These are phyloP conservation scores for Guaruba guarouba DNA, from an alignment of 2,113 vertebrate genomes.

Conservation along the genomic window DNA sequence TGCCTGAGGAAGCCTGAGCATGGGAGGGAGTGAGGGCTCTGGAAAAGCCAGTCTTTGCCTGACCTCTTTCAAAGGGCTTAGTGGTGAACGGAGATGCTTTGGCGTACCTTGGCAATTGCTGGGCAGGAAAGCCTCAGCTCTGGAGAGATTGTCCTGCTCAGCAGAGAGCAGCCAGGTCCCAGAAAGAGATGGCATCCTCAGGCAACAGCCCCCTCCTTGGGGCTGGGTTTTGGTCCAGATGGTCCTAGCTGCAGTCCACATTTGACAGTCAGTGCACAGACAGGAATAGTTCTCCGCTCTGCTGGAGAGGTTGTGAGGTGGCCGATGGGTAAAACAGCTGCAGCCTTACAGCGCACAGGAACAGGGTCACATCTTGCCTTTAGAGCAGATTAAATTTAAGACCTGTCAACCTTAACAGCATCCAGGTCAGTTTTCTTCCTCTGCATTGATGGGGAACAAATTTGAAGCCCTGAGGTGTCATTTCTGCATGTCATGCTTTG, in stretches of 20 bases:
- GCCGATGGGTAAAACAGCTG: conserved; percentile 31
- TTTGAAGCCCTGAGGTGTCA: conserved; percentile 38
- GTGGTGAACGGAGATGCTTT: accelerated
- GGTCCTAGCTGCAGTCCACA: not conserved
- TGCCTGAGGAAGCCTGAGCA: not conserved
- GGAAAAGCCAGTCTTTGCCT: not conserved
- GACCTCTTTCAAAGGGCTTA: not conserved
- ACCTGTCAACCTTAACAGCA: not conserved
- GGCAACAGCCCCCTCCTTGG: not conserved
- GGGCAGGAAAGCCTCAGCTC: not conserved
- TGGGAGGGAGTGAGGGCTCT: not conserved
- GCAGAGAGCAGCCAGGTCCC: not conserved
- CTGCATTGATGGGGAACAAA: conserved; percentile 34
- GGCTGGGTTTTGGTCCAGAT: accelerated
- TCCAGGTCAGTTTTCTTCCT: conserved; percentile 39
- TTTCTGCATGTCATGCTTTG: not conserved
- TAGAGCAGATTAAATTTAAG: conserved; percentile 26
- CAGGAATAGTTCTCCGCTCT: not conserved
- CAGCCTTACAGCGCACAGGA: not conserved
- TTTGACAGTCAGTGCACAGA: not conserved
- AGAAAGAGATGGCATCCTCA: not conserved
- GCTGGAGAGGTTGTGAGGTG: not conserved
- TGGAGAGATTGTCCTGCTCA: not conserved
- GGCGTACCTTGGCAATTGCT: not conserved
- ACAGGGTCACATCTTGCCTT: not conserved